Evolutionary conservation across 2,888 invertebrate genomes (phyloP).

Genomic region (Amblyjoppa proteus): DNA sequence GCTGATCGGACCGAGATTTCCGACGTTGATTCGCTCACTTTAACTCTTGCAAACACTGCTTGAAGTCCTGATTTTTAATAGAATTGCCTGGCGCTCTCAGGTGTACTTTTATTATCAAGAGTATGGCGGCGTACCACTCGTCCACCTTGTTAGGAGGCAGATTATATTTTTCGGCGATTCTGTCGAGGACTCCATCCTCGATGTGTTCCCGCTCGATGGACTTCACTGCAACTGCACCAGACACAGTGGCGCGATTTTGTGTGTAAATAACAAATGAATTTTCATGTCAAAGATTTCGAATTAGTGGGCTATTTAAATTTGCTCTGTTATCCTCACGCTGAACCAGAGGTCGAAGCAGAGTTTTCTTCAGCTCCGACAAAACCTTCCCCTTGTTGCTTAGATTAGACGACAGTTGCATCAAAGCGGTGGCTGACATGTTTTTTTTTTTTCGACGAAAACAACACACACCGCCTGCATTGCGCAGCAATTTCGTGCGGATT

Average conservation of each 20-base stretch:
- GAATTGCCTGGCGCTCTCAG: conserved; percentile 84
- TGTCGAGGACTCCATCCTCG: conserved; percentile 81
- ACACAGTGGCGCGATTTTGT: not conserved
- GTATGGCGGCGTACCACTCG: conserved; percentile 86
- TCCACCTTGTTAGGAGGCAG: conserved; percentile 84
- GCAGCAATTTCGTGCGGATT: not conserved
- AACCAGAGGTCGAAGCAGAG: conserved; percentile 79
- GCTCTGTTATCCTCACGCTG: conserved; percentile 76
- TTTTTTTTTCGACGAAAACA: not conserved
- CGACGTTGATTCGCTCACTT: conserved; percentile 78
- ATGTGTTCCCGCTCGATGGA: conserved; percentile 81
- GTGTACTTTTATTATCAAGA: conserved; percentile 85
- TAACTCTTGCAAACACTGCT: conserved; percentile 85
- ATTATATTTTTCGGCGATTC: conserved; percentile 80
- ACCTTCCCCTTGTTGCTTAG: conserved; percentile 79
- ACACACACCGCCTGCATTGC: not conserved
- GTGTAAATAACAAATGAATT: not conserved
- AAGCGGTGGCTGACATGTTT: conserved; percentile 75
- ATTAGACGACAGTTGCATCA: conserved; percentile 75
- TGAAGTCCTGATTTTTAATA: conserved; percentile 85
- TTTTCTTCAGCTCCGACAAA: conserved; percentile 79
- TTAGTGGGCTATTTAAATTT: not conserved
- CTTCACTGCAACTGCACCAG: conserved; percentile 80
- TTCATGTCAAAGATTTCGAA: not conserved
- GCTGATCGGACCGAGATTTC: not conserved